Percentiles rank a stretch among this genome's conserved stretches.
phyloP scores from a whole-genome alignment of 2,113 vertebrate genomes.

The Cavia aperea region DNA sequence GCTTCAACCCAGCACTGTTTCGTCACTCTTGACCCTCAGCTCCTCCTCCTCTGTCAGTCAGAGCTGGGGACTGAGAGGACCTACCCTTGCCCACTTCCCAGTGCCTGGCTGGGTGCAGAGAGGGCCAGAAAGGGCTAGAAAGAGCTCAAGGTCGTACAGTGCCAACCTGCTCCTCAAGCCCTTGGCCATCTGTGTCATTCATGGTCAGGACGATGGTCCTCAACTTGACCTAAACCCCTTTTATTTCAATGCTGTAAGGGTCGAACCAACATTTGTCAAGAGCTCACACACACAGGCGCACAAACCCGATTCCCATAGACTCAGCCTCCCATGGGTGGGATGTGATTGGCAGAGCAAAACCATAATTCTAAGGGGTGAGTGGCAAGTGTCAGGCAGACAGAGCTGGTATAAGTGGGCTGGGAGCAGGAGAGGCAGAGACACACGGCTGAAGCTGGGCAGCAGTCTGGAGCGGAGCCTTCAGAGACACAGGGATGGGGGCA shows the following conservation, averaged over 20 bases:
- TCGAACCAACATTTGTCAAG: background rate
- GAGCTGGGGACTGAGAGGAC: background rate
- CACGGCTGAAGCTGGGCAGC: background rate
- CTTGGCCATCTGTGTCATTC: background rate
- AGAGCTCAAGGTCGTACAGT: background rate
- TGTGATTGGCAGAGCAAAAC: background rate
- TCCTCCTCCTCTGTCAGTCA: background rate
- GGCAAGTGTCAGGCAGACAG: background rate
- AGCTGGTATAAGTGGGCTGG: background rate
- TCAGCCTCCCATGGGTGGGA: background rate
- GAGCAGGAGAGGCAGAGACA: background rate
- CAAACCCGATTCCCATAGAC: background rate
- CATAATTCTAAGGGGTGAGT: background rate
- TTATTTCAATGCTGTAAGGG: background rate
- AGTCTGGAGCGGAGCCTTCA: background rate
- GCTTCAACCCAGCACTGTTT: background rate
- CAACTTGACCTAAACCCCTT: background rate
- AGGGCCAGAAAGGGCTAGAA: background rate
- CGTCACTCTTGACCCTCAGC: fast-evolving
- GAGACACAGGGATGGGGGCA: fast-evolving
- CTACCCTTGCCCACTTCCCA: background rate
- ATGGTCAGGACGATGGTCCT: background rate
- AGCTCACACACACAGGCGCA: background rate
- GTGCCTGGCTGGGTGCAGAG: background rate
- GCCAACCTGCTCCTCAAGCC: background rate